Base-by-base conservation (phyloP, 64 coral and sea anemone genomes). In the Acropora yongei region DNA sequence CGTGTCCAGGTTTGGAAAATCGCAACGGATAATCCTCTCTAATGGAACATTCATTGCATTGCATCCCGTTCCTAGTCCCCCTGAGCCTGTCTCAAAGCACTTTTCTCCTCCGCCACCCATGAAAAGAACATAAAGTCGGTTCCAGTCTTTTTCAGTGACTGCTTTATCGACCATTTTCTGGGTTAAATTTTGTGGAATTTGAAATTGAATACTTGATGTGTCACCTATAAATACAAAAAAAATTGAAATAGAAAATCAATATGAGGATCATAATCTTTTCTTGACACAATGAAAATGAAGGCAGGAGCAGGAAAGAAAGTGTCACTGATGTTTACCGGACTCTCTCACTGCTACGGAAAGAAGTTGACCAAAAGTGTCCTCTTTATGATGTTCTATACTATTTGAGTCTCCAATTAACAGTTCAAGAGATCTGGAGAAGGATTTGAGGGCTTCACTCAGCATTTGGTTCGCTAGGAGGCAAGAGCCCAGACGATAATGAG, bases 81-180 rank as follows among this genome's bases (percentile, higher is more conserved):
- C 66, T 44, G 30, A 8, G 18, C 74, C 68, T 48, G 41, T 65
- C 65, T 48, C 7, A 30, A 8, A 44, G 4, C 41, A 3, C 58
- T 41, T 75, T 30, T 63, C 45, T 53, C 50, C 63, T 6, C 60
- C 68, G 18, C 80, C 78, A 41, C 89, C 89, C 63, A 84, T 39
- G 49, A 76, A 91, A 11, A 91, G 80, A 75, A 91, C 68, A 57
- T 76, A 71, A n/a, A 91, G 79, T 73, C 74, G 81, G 14, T 75
- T 16, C 89, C 89, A 91, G 42, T 91, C 80, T 10, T 45, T 44
- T 43, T 84, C 82, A 7, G 18, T 18, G 44, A 91, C 80, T 30
- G 82, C 68, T 40, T 47, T 83, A 9, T 57, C 45, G 39, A 91
- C 30, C 8, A 75, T 80, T 39, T 20, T 58, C 65, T 91, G 79